Evolutionary conservation across 2,797 vertebrate genomes (phyloP).

Genomic region (Gymnopithys bicolor): DNA sequence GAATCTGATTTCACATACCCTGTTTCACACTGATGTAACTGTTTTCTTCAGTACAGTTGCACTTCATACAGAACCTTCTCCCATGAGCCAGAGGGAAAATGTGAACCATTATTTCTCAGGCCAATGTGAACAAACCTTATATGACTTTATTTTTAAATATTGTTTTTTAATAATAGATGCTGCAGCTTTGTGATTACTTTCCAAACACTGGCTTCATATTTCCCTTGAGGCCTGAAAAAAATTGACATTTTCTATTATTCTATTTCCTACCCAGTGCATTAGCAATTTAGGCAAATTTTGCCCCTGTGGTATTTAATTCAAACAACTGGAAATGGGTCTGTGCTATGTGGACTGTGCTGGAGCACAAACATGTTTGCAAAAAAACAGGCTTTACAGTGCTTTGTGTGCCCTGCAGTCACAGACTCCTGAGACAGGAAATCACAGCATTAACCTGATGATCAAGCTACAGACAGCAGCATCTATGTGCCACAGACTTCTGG

Average conservation of each 20-base stretch:
- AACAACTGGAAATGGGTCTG: not conserved
- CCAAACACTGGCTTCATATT: not conserved
- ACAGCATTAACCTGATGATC: not conserved
- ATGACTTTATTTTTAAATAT: not conserved
- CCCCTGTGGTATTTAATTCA: conserved; percentile 8
- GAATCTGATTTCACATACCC: conserved; percentile 16
- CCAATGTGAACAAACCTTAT: not conserved
- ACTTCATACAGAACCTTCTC: not conserved
- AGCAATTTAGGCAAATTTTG: not conserved
- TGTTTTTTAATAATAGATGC: not conserved
- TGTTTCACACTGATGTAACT: not conserved
- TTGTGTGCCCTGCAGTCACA: conserved; percentile 15
- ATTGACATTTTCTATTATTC: not conserved
- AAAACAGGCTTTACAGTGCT: conserved; percentile 3
- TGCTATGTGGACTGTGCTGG: not conserved
- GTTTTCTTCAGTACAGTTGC: not conserved
- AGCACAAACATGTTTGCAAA: not conserved
- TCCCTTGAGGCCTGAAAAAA: not conserved
- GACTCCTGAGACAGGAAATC: not conserved
- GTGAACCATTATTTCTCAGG: not conserved
- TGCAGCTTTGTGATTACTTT: not conserved
- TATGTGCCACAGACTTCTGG: not conserved
- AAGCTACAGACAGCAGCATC: not conserved
- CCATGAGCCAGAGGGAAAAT: not conserved
- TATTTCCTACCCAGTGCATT: not conserved